Conservation (phyloP, 2,113 vertebrate species). For the Octodon degus region DNA sequence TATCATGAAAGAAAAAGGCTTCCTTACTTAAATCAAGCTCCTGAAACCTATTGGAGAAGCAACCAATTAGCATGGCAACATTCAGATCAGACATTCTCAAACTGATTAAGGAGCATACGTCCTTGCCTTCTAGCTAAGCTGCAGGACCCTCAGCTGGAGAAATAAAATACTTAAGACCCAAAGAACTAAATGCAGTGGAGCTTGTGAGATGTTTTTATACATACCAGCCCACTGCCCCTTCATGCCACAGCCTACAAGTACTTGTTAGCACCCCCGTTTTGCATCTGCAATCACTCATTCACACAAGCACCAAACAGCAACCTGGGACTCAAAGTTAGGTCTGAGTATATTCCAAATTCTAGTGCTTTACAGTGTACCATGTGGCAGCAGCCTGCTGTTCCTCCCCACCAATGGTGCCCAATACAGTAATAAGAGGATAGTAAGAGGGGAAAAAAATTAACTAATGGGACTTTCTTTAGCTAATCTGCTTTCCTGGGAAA, state of each 20-base stretch:
- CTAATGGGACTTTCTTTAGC: not conserved
- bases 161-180: constrained; percentile 1
- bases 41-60: constrained; percentile 92
- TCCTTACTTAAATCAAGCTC: constrained; percentile 99
- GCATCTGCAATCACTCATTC: not conserved
- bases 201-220: not conserved
- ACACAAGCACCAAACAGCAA: not conserved
- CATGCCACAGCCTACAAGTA: not conserved
- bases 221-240: not conserved
- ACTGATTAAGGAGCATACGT: not conserved
- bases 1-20: constrained; percentile 98
- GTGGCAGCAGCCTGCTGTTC: not conserved
- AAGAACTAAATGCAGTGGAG: not conserved
- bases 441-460: not conserved
- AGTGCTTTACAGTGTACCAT: not conserved
- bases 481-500: constrained; percentile 1
- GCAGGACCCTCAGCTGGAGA: not conserved
- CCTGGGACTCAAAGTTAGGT: not conserved
- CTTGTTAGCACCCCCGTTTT: not conserved
- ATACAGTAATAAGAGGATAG: not conserved
- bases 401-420: not conserved
- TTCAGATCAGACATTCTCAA: not conserved
- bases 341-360: not conserved
- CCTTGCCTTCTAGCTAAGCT: not conserved
- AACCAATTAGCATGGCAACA: constrained; percentile 26